Evolutionary conservation across 2,888 invertebrate species (phyloP).

Genomic region (Clusia tigrina): DNA sequence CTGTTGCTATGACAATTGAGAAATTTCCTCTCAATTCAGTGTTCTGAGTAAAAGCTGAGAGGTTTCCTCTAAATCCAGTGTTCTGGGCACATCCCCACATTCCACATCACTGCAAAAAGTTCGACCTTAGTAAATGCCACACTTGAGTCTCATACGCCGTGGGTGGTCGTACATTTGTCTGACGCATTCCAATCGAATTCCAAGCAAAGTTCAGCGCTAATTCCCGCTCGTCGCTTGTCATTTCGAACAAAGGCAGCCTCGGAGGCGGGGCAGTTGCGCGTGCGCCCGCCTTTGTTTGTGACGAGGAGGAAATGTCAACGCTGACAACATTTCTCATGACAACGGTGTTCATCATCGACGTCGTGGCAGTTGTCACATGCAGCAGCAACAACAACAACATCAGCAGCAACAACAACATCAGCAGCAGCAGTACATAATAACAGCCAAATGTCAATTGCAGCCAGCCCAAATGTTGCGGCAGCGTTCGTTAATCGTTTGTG

Average conservation of each 20-base stretch:
- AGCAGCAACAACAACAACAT: conserved; percentile 6
- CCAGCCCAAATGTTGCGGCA: not conserved
- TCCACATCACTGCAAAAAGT: too few species aligned
- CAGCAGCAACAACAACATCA: not conserved
- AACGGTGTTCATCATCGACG: not conserved
- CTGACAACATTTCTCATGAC: conserved; percentile 1
- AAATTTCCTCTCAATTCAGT: too few species aligned
- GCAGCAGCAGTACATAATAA: not conserved
- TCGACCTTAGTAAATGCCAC: too few species aligned
- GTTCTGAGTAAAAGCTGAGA: too few species aligned
- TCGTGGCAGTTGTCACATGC: not conserved
- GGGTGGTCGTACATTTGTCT: not conserved
- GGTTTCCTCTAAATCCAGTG: too few species aligned
- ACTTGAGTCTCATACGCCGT: too few species aligned
- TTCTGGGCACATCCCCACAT: too few species aligned
- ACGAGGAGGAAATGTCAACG: not conserved
- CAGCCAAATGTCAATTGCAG: conserved; percentile 1
- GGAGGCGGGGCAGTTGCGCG: not conserved
- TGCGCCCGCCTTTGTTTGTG: not conserved
- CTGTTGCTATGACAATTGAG: too few species aligned
- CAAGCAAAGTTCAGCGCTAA: conserved; percentile 1
- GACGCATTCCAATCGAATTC: not conserved
- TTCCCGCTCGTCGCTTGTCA: not conserved
- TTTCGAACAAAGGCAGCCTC: too few species aligned
- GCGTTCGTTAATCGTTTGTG: conserved; percentile 11